Evolutionary conservation across 1,140 invertebrate genomes (phyloP), one percentile per base, ranked within the genome.

Genomic region (Leguminivora glycinivorella): DNA sequence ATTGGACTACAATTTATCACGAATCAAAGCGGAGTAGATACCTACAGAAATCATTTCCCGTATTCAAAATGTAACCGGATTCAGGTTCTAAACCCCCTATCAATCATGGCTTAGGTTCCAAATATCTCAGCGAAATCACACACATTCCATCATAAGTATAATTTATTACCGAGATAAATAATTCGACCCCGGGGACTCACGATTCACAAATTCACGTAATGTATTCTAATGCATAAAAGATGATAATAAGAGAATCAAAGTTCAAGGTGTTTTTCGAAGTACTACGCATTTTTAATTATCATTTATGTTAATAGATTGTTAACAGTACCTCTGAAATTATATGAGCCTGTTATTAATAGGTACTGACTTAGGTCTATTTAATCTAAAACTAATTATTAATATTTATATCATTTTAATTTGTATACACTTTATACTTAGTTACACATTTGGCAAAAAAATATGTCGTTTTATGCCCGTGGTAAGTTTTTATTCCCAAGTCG

Each of bases 161-260:
- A 63, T 63, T 31, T 63, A 63, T 63, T 63, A 31, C 26, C 26
- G 25, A 63, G 58, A 63, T 63, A 63, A 63, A 63, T 63, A 63
- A 63, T 63, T 63, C 58, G 58, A 29, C 58, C 58, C 58, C 26
- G 31, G 25, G 58, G 58, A 3, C 26, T 29, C n/a, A 63, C 29
- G 58, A 17, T 29, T 34, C 58, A 34, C 58, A 63, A 63, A 1
- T 63, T 63, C 26, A 29, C 26, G 7, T 63, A 29, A 29, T 17
- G 17, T 29, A 63, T 29, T 7, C 58, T 34, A 29, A 63, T 29
- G 26, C 58, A 19, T 63, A 29, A 60, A 60, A 60, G 47, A 52
- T 52, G 47, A n/a, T 52, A 22, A 52, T 52, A 22, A 22, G 47
- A 22, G 47, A 22, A 19, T 22, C 17, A 22, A 52, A 7, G 19